Evolutionary conservation across 2,888 invertebrate genomes (phyloP).

Genomic region (Tromatobia lineatoria): DNA sequence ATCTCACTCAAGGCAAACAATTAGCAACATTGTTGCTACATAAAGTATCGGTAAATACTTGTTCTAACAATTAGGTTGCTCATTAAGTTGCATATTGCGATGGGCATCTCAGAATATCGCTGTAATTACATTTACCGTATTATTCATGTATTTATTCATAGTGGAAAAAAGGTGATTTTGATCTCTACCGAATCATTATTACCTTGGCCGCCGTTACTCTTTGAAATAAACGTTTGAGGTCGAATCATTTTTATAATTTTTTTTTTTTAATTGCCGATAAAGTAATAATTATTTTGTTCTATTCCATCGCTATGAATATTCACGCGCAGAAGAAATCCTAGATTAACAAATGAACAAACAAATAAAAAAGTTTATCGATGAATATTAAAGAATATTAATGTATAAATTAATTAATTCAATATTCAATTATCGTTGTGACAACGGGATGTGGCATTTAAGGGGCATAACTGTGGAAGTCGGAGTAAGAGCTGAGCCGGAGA

Average conservation of each 20-base stretch:
- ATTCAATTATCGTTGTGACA: neutral
- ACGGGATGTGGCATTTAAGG: neutral
- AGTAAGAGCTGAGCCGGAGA: neutral
- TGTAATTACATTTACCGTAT: neutral
- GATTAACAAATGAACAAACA: too few species aligned
- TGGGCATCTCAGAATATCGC: neutral
- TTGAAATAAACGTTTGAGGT: too few species aligned
- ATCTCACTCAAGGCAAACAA: neutral
- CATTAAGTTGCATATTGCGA: neutral
- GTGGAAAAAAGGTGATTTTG: too few species aligned
- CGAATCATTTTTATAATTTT: too few species aligned
- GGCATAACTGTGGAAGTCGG: neutral
- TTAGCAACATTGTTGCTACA: neutral
- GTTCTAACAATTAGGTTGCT: neutral
- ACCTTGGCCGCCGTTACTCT: too few species aligned
- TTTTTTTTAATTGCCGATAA: too few species aligned
- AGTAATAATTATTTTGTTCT: too few species aligned
- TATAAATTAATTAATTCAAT: neutral
- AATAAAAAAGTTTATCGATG: neutral
- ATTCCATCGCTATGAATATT: too few species aligned
- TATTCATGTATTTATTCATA: neutral
- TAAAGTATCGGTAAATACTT: neutral
- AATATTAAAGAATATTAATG: neutral
- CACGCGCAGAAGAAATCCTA: too few species aligned
- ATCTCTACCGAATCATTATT: too few species aligned